Evolutionary conservation across 2,113 vertebrate genomes (phyloP).

Genomic region (Porphyrio hochstetteri): DNA sequence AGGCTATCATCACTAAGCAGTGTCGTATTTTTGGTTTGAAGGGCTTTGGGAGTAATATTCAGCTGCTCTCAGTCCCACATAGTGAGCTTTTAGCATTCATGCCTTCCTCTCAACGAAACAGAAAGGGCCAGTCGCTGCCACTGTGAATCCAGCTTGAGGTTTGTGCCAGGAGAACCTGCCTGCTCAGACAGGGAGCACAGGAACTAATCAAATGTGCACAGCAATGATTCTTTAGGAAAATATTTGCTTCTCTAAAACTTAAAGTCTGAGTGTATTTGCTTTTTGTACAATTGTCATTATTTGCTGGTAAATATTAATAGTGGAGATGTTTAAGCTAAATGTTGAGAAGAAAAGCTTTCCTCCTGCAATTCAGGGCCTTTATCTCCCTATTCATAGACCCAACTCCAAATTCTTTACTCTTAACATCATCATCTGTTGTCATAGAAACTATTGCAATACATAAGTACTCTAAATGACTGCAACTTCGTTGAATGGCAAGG

Average conservation of each 20-base stretch:
- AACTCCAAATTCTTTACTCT: constrained; percentile 73
- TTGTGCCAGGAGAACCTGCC: not conserved
- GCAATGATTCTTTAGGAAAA: not conserved
- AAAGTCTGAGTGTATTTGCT: not conserved
- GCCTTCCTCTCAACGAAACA: not conserved
- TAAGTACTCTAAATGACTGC: constrained; percentile 69
- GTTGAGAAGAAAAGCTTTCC: constrained; percentile 42
- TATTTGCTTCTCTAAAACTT: not conserved
- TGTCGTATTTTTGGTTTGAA: not conserved
- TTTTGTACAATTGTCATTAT: not conserved
- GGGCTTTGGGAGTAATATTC: not conserved
- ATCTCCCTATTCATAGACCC: constrained; percentile 66
- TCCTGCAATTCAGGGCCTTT: constrained; percentile 34
- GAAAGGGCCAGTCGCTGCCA: not conserved
- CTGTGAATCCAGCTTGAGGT: not conserved
- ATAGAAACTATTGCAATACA: constrained; percentile 75
- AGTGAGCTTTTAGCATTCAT: not conserved
- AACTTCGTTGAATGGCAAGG: constrained; percentile 67
- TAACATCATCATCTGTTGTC: constrained; percentile 76
- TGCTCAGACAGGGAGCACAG: not conserved
- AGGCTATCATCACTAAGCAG: not conserved
- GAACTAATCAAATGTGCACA: not conserved
- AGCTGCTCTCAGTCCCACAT: not conserved
- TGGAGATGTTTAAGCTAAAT: not conserved
- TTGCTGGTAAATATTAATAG: constrained; percentile 22